Conservation (phyloP, 2,888 invertebrate species). For the Ichneumoninae sp. region DNA sequence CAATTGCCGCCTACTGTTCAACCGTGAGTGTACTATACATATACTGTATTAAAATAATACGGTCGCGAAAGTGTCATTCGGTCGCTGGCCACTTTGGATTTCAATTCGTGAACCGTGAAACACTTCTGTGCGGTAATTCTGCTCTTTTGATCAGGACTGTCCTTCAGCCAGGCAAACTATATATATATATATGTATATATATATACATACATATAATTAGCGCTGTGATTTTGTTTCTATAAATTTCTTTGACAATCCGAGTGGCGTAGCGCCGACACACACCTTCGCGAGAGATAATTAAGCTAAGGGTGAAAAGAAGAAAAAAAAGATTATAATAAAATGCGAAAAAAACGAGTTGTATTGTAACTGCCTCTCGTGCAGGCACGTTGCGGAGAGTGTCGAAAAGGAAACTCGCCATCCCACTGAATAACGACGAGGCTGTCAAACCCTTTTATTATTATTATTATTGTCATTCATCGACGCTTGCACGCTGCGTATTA, state of each 20-base stretch:
- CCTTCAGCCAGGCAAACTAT: background rate
- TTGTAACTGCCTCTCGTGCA: constrained; percentile 27
- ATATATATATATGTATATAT: background rate
- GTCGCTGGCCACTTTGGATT: constrained; percentile 37
- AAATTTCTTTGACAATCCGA: background rate
- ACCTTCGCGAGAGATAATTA: constrained; percentile 39
- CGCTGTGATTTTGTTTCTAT: background rate
- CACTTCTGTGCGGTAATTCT: background rate
- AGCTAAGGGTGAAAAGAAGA: constrained; percentile 20
- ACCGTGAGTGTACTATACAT: constrained; percentile 69
- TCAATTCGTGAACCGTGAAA: constrained; percentile 24
- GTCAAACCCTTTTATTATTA: constrained; percentile 2
- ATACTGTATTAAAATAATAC: constrained; percentile 52
- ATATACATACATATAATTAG: background rate
- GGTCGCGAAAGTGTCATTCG: constrained; percentile 28
- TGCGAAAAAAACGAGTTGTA: constrained; percentile 27
- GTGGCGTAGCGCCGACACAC: constrained; percentile 18
- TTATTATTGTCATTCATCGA: background rate
- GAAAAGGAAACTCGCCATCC: constrained; percentile 31
- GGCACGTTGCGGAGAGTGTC: constrained; percentile 39
- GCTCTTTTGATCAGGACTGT: constrained; percentile 15
- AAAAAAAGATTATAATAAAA: background rate
- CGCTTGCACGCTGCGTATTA: background rate
- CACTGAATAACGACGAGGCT: constrained; percentile 31
- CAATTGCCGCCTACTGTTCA: constrained; percentile 82